phyloP scores from a whole-genome alignment of 2,113 vertebrate species.

The Phalacrocorax brasilianus region DNA sequence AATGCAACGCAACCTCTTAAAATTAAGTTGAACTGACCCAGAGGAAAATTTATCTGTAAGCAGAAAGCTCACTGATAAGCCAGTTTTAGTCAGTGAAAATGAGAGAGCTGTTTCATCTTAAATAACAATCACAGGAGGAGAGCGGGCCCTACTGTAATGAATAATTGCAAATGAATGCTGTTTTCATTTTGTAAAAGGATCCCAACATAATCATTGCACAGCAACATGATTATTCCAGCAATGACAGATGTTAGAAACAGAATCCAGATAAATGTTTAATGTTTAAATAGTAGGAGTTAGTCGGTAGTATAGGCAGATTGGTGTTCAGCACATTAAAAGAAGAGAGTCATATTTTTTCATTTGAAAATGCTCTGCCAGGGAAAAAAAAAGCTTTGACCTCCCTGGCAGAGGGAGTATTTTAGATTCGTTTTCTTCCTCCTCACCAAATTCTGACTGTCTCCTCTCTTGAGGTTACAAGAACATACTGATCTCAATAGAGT shows the following conservation, averaged over 20 bases:
- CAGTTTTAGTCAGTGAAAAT: neutral
- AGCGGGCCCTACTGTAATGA: neutral
- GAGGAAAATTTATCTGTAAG: constrained; percentile 19
- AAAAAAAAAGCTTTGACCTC: neutral
- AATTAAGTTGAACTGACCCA: constrained; percentile 40
- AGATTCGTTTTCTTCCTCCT: neutral
- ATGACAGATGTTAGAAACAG: neutral
- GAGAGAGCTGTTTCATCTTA: neutral
- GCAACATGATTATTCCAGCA: constrained; percentile 24
- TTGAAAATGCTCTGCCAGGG: neutral
- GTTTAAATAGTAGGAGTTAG: neutral
- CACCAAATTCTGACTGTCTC: neutral
- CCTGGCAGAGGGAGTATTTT: neutral
- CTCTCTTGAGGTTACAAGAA: neutral
- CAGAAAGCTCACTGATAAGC: constrained; percentile 9
- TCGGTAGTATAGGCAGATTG: neutral
- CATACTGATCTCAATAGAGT: neutral
- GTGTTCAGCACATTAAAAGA: neutral
- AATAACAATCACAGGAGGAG: constrained; percentile 25
- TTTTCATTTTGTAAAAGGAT: constrained; percentile 40
- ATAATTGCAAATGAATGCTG: constrained; percentile 13
- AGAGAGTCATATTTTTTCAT: neutral
- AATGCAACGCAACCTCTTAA: constrained; percentile 18
- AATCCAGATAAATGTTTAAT: constrained; percentile 28
- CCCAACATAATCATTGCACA: constrained; percentile 2